Base-by-base conservation (phyloP, 2,888 invertebrate genomes). In the Chymomyza caudatula region DNA sequence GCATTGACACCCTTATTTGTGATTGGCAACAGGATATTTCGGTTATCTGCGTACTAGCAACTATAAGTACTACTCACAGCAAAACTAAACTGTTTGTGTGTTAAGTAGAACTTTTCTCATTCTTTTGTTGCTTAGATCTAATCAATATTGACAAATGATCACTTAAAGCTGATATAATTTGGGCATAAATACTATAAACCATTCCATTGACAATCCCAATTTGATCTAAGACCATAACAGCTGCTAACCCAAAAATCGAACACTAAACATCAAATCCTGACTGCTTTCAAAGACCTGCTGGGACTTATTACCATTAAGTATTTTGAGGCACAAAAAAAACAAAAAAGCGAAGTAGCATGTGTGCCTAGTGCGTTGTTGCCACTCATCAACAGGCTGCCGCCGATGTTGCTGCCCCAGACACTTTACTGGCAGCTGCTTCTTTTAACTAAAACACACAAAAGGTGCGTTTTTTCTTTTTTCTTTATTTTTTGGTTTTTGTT, bases 401-500 rank as follows among this genome's bases (percentile, higher is more conserved):
- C 51, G 25, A 29, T 65, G 76, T 56, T 47, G 44, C 73, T 64
- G 70, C 70, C 67, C 60, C 67, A 67, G 47, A 47, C 47, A 47
- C 47, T 47, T 19, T 47, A 47, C 47, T 47, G 15, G 47, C 47
- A 47, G 44, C n/a, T 44, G n/a, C 43, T 42, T 22, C 44, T 57
- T 43, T 13, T 19, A n/a, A 6, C 44, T 47, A 47, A 69, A 76
- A 76, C 61, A 64, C 1, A 17, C 70, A 79, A 80, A 80, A 80
- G 80, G 80, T 83, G 80, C 71, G 80, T 82, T 73, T 74, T 71
- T 56, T 58, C 13, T 29, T 19, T 44, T 17, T 52, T 17, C 49
- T 20, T 23, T 37, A 25, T 42, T 58, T 43, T 51, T 56, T 61
- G 1, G 29, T 51, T 44, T 52, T 17, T 15, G 44, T 51, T 51